These are phyloP conservation scores for Paracanthobrama guichenoti DNA, from an alignment of 2,113 vertebrate species.

Conservation along the genomic window DNA sequence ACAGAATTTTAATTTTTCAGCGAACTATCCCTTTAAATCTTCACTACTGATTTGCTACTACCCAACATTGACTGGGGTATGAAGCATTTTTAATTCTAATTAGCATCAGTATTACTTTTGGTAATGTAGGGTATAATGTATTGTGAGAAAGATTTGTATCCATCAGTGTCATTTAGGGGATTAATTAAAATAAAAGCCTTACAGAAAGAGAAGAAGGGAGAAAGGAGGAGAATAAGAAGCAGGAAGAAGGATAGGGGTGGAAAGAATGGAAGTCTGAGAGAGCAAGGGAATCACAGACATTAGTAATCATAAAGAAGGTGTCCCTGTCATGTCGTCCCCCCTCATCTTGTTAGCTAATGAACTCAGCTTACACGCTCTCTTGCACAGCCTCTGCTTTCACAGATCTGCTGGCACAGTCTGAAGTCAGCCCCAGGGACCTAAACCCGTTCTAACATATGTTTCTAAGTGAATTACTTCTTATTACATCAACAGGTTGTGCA, in stretches of 20 bases:
- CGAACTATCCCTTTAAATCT: background rate
- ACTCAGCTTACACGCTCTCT: constrained; percentile 21
- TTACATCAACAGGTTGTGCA: constrained; percentile 50
- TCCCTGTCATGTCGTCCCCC: constrained; percentile 13
- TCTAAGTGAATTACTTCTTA: constrained; percentile 50
- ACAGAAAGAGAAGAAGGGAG: constrained; percentile 11
- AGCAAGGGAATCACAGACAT: constrained; percentile 10
- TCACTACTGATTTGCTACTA: background rate
- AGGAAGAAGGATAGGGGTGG: background rate
- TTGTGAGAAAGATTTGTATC: constrained; percentile 40
- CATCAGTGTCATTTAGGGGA: constrained; percentile 33
- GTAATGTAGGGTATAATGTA: constrained; percentile 28
- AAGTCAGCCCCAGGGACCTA: constrained; percentile 27
- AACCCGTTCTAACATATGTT: constrained; percentile 42
- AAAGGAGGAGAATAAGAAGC: background rate
- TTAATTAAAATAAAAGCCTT: constrained; percentile 42
- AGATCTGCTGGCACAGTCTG: constrained; percentile 17
- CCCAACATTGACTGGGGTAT: background rate
- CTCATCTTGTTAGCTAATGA: constrained; percentile 32
- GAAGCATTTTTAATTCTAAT: constrained; percentile 26
- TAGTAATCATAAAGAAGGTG: constrained; percentile 22
- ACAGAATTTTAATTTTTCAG: background rate
- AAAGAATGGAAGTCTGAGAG: background rate
- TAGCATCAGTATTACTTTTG: constrained; percentile 30
- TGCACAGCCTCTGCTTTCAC: constrained; percentile 26